Conservation (phyloP, 1,140 invertebrate genomes). For the Solenopsis invicta region DNA sequence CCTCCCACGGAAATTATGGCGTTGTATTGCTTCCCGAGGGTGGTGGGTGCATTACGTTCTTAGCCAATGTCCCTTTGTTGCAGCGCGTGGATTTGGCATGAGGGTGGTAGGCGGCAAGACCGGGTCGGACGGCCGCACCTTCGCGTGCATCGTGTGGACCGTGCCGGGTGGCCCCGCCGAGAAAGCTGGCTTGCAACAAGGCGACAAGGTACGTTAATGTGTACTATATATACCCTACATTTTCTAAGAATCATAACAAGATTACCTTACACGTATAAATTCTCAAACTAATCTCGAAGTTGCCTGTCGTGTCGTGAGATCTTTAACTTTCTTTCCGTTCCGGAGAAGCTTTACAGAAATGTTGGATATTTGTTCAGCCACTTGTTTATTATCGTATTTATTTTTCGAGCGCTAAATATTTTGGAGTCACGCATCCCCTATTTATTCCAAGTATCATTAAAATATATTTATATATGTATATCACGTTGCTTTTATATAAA, state of each 20-base stretch:
- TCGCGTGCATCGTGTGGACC: slow-evolving; percentile 96
- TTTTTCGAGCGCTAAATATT: neutral
- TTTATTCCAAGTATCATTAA: neutral
- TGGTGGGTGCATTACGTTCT: neutral
- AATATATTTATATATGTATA: neutral
- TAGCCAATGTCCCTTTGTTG: slow-evolving; percentile 67
- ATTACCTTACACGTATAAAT: neutral
- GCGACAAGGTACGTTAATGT: slow-evolving; percentile 91
- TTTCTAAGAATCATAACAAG: neutral
- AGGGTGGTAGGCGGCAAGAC: slow-evolving; percentile 96
- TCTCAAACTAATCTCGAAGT: neutral
- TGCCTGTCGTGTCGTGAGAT: neutral
- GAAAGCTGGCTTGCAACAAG: slow-evolving; percentile 94
- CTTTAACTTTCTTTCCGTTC: neutral
- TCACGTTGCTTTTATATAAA: neutral
- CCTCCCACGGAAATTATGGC: neutral
- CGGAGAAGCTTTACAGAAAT: neutral
- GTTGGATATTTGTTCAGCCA: neutral
- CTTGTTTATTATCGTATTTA: neutral
- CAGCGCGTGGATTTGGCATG: slow-evolving; percentile 97
- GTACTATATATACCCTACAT: neutral
- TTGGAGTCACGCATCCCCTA: neutral
- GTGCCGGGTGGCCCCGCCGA: slow-evolving; percentile 96
- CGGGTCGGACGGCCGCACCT: slow-evolving; percentile 93
- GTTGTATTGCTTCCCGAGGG: neutral